Evolutionary conservation across 2,113 vertebrate genomes (phyloP).

Genomic region (Grammomys surdaster): DNA sequence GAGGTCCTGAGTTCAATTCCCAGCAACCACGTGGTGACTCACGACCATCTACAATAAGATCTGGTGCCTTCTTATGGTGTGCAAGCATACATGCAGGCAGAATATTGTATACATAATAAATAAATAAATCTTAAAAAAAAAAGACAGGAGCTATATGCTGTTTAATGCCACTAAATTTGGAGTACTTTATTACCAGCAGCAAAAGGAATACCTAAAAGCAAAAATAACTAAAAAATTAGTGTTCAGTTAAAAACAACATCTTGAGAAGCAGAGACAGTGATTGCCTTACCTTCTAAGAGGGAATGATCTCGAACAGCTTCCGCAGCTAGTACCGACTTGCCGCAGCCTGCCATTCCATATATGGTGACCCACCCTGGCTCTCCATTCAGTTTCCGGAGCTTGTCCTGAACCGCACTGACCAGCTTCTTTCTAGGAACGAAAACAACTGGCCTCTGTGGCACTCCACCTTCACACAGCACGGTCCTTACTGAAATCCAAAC

Average conservation of each 20-base stretch:
- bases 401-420: slow-evolving; percentile 90
- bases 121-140: not conserved
- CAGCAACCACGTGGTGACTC: too few relatives aligned
- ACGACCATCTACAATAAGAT: too few relatives aligned
- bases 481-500: slow-evolving; percentile 89
- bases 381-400: slow-evolving; percentile 87
- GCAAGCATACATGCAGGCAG: too few relatives aligned
- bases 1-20: too few relatives aligned
- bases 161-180: slow-evolving; percentile 16
- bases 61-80: too few relatives aligned
- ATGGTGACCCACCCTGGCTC: slow-evolving; percentile 95
- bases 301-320: slow-evolving; percentile 93
- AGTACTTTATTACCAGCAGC: slow-evolving; percentile 12
- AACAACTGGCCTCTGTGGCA: slow-evolving; percentile 96
- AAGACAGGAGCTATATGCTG: not conserved
- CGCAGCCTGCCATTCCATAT: slow-evolving; percentile 98
- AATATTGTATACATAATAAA: too few relatives aligned
- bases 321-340: slow-evolving; percentile 97
- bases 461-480: slow-evolving; percentile 94
- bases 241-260: not conserved
- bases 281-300: slow-evolving; percentile 91
- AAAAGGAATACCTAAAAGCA: not conserved
- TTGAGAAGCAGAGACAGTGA: not conserved
- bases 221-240: not conserved
- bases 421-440: slow-evolving; percentile 93